phyloP scores from a whole-genome alignment of 2,888 invertebrate species.

The Tipula unca region DNA sequence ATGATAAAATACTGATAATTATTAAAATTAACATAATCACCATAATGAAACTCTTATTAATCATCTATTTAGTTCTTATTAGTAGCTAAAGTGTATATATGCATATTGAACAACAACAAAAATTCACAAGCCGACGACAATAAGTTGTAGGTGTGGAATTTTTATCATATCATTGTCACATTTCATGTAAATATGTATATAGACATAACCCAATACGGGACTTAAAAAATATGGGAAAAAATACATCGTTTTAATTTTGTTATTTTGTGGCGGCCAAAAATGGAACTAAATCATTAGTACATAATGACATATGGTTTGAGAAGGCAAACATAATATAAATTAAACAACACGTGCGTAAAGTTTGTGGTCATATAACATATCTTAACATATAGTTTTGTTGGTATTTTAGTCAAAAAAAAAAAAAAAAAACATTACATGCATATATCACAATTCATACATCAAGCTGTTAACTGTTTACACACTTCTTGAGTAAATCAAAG shows the following conservation, averaged over 20 bases:
- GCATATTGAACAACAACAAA: neutral
- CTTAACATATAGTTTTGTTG: neutral
- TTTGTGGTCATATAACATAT: conserved; percentile 8
- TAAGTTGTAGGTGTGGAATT: neutral
- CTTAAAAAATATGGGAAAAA: neutral
- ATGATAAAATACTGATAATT: conserved; percentile 8
- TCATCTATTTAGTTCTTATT: conserved; percentile 8
- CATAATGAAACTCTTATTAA: neutral
- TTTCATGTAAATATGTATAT: neutral
- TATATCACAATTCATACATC: neutral
- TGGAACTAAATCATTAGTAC: neutral
- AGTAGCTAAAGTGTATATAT: neutral
- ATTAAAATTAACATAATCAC: neutral
- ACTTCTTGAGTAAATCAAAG: neutral
- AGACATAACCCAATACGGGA: neutral
- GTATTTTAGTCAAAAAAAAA: neutral
- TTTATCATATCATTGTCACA: neutral
- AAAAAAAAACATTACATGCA: neutral
- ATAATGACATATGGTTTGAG: neutral
- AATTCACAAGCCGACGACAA: neutral
- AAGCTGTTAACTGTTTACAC: conserved; percentile 8
- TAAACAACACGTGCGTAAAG: conserved; percentile 8
- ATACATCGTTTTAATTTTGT: neutral
- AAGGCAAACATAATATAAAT: neutral
- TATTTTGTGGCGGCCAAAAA: neutral